Evolutionary conservation across 2,113 vertebrate species (phyloP).

Genomic region (Chlorodrepanis virens): DNA sequence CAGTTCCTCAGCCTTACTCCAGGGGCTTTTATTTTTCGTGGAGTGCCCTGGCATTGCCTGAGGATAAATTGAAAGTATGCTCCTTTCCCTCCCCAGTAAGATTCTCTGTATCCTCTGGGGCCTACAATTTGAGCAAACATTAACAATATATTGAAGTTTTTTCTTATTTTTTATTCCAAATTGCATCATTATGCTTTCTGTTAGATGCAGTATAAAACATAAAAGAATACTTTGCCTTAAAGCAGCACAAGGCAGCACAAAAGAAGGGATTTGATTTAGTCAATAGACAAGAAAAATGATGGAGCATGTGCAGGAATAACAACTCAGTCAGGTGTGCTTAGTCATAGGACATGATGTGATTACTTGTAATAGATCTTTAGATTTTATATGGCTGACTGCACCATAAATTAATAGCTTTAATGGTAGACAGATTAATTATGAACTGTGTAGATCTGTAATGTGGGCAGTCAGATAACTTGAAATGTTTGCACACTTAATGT

Average conservation of each 20-base stretch:
- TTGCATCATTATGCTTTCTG: not conserved
- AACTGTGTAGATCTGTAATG: not conserved
- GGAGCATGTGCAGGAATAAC: not conserved
- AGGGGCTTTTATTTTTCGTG: slow-evolving; percentile 58
- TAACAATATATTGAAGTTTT: not conserved
- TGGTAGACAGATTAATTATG: not conserved
- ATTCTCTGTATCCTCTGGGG: slow-evolving; percentile 63
- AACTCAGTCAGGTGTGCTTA: not conserved
- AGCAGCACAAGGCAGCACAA: not conserved
- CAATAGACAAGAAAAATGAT: not conserved
- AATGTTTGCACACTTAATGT: not conserved
- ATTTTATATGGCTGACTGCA: not conserved
- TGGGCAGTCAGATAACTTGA: not conserved
- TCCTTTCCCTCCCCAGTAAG: slow-evolving; percentile 68
- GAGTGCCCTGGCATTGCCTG: slow-evolving; percentile 76
- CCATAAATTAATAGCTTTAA: not conserved
- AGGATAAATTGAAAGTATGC: slow-evolving; percentile 71
- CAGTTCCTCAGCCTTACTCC: slow-evolving; percentile 80
- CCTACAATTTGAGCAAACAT: slow-evolving; percentile 70
- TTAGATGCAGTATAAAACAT: not conserved
- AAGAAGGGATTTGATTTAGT: not conserved
- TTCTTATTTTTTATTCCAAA: not conserved
- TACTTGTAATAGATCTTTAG: not conserved
- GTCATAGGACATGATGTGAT: not conserved
- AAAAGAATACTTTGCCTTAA: not conserved